Evolutionary conservation across 1,140 invertebrate species (phyloP).

Genomic region (Calliopsis andreniformis): DNA sequence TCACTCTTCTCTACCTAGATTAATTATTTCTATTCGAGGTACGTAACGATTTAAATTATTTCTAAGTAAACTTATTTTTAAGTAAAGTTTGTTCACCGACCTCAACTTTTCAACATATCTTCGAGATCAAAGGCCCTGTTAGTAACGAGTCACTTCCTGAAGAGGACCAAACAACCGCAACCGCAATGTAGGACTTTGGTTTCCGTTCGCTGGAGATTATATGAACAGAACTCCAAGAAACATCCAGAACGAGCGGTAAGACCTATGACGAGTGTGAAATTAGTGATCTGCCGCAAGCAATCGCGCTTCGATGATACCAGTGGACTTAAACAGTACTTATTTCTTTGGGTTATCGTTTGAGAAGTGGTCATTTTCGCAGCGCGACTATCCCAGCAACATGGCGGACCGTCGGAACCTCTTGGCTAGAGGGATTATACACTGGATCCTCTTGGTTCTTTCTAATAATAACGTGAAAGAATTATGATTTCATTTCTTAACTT

Average conservation of each 20-base stretch:
- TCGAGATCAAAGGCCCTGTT: background rate
- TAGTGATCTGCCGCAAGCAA: slow-evolving; percentile 71
- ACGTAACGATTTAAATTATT: no score
- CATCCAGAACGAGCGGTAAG: slow-evolving; percentile 64
- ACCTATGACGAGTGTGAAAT: slow-evolving; percentile 67
- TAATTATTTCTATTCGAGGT: no score
- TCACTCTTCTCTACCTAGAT: no score
- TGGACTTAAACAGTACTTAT: slow-evolving; percentile 50
- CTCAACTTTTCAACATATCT: background rate
- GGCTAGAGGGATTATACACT: background rate
- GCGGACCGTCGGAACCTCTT: background rate
- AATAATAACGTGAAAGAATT: no score
- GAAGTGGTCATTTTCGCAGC: slow-evolving; percentile 45
- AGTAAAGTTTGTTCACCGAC: background rate
- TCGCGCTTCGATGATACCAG: slow-evolving; percentile 52
- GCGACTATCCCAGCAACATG: slow-evolving; percentile 9
- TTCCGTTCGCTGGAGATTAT: slow-evolving; percentile 64
- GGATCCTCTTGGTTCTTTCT: background rate
- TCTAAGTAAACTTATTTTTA: no score
- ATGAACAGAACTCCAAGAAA: slow-evolving; percentile 50
- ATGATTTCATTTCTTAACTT: no score
- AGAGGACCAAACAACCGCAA: slow-evolving; percentile 24
- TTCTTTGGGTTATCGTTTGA: slow-evolving; percentile 62
- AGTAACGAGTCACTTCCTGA: slow-evolving; percentile 8
- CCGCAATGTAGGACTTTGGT: slow-evolving; percentile 50